Base-by-base conservation (phyloP, 2,888 invertebrate genomes). In the Coenonympha glycerion region DNA sequence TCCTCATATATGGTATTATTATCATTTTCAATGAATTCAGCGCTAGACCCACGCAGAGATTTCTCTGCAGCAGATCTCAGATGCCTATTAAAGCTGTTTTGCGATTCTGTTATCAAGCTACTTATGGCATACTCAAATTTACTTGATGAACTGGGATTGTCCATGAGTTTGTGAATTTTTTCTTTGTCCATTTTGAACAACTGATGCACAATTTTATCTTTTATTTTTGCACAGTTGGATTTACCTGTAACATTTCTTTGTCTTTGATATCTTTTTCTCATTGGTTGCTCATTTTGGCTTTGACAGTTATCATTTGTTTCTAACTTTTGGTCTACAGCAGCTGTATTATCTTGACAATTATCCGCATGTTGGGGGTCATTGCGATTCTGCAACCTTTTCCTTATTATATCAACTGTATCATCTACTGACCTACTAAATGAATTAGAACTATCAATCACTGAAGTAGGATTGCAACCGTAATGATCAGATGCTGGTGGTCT, bases 1-100 rank as follows among this genome's bases (percentile, higher is more conserved):
- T 95, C 66, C 69, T 95, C 67, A 90, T 91, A 86, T 89, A 92
- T 86, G 51, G 93, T 66, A 52, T 86, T 84, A 55, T 88, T 94
- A 42, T 89, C 91, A 62, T 79, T 93, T 54, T 63, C 91, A 89
- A 60, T 82, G 90, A 65, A 89, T 66, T 69, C 84, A 64, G 74
- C 82, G 61, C 75, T 77, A 28, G 80, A 71, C 44, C 67, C 73
- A 48, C 71, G 72, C 1, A 88, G 64, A 6, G 88, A 86, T 57
- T 87, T 86, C 52, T 88, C 88, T 3, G 88, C 88, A 30, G 79
- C 77, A 52, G 82, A 82, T 53, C 88, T 72, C 57, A 85, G 58
- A 54, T 87, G 85, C 21, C 77, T 73, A 52, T 86, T 85, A 26
- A 81, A 75, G 63, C 84, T 85, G 57, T 82, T 87, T 64, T 87